Percentiles rank a stretch among this genome's conserved stretches.
These are phyloP conservation scores for Poeciliopsis paucimaculata DNA, from an alignment of 2,797 vertebrate genomes.

Conservation along the genomic window DNA sequence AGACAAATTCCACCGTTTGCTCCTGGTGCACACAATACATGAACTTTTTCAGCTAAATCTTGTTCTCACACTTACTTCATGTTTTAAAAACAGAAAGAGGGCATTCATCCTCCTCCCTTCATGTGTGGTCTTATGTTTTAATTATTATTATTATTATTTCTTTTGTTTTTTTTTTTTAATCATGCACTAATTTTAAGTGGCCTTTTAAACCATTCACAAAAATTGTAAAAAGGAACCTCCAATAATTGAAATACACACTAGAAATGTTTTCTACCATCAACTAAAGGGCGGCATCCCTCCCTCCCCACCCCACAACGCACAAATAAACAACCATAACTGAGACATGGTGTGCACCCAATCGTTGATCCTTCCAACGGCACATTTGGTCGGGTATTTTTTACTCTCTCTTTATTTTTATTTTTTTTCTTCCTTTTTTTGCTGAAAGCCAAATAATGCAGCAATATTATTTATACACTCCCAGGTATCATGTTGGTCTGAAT, in stretches of 20 bases:
- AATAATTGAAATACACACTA: constrained; percentile 86
- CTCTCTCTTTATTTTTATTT: constrained; percentile 37
- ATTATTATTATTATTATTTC: background rate
- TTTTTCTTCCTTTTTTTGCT: constrained; percentile 36
- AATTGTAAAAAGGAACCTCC: constrained; percentile 81
- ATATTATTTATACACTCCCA: constrained; percentile 69
- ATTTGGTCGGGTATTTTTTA: constrained; percentile 1
- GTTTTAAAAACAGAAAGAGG: constrained; percentile 77
- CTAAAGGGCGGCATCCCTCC: constrained; percentile 76
- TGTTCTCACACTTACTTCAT: constrained; percentile 69
- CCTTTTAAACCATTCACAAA: constrained; percentile 84
- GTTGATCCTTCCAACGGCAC: constrained; percentile 48
- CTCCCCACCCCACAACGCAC: constrained; percentile 76
- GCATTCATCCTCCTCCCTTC: constrained; percentile 65
- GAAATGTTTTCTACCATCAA: constrained; percentile 86
- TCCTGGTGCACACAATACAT: constrained; percentile 78
- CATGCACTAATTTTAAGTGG: constrained; percentile 89
- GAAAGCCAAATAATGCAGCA: constrained; percentile 65
- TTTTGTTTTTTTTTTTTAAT: constrained; percentile 66
- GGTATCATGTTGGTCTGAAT: constrained; percentile 52
- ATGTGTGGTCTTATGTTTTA: constrained; percentile 44
- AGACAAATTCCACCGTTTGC: constrained; percentile 88
- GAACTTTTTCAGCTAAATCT: constrained; percentile 74
- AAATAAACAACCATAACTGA: constrained; percentile 83
- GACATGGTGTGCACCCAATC: constrained; percentile 70